These are phyloP conservation scores for Diarsia brunnea DNA, from an alignment of 2,888 invertebrate genomes.

Conservation along the genomic window DNA sequence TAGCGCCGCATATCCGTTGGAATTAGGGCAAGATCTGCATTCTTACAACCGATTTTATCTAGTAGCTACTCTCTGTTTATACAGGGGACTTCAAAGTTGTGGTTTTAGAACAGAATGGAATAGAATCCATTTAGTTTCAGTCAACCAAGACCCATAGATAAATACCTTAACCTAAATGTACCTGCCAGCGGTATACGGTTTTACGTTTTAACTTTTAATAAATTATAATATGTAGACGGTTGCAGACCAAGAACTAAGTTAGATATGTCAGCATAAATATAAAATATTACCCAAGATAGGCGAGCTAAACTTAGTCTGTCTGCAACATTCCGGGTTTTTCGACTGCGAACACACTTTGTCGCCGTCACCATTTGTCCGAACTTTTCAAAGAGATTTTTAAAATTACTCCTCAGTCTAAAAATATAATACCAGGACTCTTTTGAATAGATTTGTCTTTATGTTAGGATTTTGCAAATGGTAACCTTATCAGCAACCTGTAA, in stretches of 20 bases:
- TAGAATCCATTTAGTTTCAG: too few species aligned
- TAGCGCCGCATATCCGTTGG: conserved; percentile 6
- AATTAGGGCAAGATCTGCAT: background rate
- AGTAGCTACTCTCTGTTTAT: background rate
- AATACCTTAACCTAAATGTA: too few species aligned
- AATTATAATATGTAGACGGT: background rate
- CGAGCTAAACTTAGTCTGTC: background rate
- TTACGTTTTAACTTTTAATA: too few species aligned
- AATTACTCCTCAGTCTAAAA: background rate
- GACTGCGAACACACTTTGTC: background rate
- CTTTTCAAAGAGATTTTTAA: background rate
- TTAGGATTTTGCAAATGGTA: background rate
- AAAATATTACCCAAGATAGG: background rate
- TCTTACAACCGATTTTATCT: background rate
- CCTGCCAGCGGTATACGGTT: too few species aligned
- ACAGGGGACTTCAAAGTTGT: too few species aligned
- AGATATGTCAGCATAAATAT: background rate
- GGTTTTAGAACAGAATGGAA: too few species aligned
- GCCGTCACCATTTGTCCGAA: background rate
- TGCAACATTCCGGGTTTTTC: background rate
- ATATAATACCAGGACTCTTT: background rate
- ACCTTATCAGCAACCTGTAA: background rate
- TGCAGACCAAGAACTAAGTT: background rate
- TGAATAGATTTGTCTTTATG: background rate
- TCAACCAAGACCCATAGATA: too few species aligned